Evolutionary conservation across 2,888 invertebrate genomes (phyloP).

Genomic region (Cerastis leucographa): DNA sequence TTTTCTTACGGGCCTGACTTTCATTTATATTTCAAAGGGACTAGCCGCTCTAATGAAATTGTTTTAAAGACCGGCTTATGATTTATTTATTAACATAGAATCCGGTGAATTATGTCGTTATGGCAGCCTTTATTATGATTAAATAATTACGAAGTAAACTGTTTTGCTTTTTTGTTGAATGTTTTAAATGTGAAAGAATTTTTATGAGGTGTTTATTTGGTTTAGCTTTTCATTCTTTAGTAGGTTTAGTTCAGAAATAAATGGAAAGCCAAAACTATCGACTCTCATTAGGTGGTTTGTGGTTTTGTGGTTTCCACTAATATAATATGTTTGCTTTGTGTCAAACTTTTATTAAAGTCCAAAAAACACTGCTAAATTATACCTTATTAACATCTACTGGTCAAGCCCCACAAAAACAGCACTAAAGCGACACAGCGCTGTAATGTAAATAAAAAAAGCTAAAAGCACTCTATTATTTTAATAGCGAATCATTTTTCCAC

Average conservation of each 20-base stretch:
- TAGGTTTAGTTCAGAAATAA: background rate
- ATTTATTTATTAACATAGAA: constrained; percentile 68
- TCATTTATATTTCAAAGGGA: constrained; percentile 78
- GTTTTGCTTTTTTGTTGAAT: constrained; percentile 31
- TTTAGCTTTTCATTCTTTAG: background rate
- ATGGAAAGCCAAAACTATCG: background rate
- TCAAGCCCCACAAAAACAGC: constrained; percentile 12
- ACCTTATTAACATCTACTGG: background rate
- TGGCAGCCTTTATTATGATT: constrained; percentile 51
- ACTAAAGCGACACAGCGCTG: constrained; percentile 40
- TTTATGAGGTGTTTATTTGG: constrained; percentile 2
- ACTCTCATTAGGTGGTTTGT: background rate
- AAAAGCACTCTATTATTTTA: constrained; percentile 67
- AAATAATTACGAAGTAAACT: constrained; percentile 49
- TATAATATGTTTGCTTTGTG: background rate
- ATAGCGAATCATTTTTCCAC: constrained; percentile 66
- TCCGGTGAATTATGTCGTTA: constrained; percentile 62
- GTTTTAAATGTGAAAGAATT: constrained; percentile 28
- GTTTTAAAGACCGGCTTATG: constrained; percentile 69
- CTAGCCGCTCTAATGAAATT: constrained; percentile 71
- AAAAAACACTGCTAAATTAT: background rate
- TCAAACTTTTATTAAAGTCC: background rate
- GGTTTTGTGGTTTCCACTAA: background rate
- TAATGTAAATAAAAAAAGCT: constrained; percentile 63
- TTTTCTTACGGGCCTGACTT: constrained; percentile 77